phyloP scores from a whole-genome alignment of 30 jellyfish, hydroid and myxozoan species.

The Nemopilema nomurai region DNA sequence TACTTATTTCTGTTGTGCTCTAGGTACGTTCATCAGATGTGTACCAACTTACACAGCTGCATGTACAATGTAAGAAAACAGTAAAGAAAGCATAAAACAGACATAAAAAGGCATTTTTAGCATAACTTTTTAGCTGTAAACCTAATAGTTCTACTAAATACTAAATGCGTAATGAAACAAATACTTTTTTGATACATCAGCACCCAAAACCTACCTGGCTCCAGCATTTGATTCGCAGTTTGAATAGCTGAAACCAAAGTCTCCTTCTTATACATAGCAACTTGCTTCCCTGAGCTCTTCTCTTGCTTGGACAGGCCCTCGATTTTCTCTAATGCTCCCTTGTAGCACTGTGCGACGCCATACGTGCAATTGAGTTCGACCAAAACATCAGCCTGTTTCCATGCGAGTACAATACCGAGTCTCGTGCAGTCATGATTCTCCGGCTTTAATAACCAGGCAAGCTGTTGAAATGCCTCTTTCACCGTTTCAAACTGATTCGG shows the following conservation, averaged over 20 bases:
- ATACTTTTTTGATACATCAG: too few relatives aligned
- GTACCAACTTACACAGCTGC: too few relatives aligned
- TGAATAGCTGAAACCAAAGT: not conserved
- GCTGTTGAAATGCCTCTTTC: not conserved
- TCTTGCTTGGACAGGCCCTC: not conserved
- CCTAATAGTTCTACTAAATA: too few relatives aligned
- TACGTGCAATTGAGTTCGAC: slow-evolving; percentile 1
- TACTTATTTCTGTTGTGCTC: too few relatives aligned
- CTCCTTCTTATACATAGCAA: not conserved
- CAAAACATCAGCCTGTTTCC: slow-evolving; percentile 25
- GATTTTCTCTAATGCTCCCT: not conserved
- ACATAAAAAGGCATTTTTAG: too few relatives aligned
- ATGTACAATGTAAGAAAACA: too few relatives aligned
- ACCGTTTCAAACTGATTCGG: not conserved
- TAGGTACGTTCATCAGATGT: too few relatives aligned
- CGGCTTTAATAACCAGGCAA: not conserved
- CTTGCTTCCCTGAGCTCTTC: not conserved
- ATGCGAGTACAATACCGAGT: slow-evolving; percentile 13
- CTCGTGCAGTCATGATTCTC: slow-evolving; percentile 12
- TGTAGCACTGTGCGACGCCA: slow-evolving; percentile 10
- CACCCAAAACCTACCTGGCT: too few relatives aligned
- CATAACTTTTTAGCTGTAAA: too few relatives aligned
- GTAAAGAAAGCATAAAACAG: too few relatives aligned
- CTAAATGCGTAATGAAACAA: too few relatives aligned
- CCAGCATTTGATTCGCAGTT: not conserved